Evolutionary conservation across 30 jellyfish, hydroid and myxozoan genomes (phyloP).

Genomic region (Rhopilema esculentum): DNA sequence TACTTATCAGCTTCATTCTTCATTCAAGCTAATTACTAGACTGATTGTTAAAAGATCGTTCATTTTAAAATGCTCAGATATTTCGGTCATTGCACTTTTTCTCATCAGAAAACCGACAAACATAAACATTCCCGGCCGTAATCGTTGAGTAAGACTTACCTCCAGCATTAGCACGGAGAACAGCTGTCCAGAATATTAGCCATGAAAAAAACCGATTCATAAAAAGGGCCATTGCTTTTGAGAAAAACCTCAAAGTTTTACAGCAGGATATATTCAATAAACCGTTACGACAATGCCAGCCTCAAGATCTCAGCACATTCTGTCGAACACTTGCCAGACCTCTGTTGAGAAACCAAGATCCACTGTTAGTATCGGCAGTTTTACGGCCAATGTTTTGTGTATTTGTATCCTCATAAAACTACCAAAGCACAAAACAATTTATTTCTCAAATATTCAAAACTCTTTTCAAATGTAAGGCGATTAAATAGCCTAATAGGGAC

Average conservation of each 20-base stretch:
- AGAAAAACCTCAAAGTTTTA: not conserved
- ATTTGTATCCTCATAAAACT: conserved; percentile 5
- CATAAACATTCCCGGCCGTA: not conserved
- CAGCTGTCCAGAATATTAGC: not conserved
- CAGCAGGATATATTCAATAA: not conserved
- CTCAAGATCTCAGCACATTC: conserved; percentile 13
- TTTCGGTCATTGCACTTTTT: not conserved
- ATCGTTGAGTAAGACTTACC: not conserved
- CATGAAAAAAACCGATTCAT: not conserved
- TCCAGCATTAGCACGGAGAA: not conserved
- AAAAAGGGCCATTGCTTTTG: not conserved
- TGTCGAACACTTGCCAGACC: conserved; percentile 10
- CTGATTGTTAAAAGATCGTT: too few species aligned
- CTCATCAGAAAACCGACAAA: not conserved
- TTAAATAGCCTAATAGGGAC: conserved; percentile 22
- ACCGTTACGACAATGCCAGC: not conserved
- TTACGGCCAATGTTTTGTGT: conserved; percentile 3
- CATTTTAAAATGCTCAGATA: too few species aligned
- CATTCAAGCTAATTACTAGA: too few species aligned
- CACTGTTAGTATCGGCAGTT: conserved; percentile 24
- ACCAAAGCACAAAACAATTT: conserved; percentile 21
- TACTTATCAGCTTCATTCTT: too few species aligned
- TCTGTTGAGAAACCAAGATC: conserved; percentile 26
- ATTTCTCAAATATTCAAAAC: conserved; percentile 14
- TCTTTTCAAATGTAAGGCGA: conserved; percentile 44